A percentile compares a stretch with the other conserved stretches of the same genome.
phyloP scores from a whole-genome alignment of 2,113 vertebrate genomes.

The Zosterops borbonicus region DNA sequence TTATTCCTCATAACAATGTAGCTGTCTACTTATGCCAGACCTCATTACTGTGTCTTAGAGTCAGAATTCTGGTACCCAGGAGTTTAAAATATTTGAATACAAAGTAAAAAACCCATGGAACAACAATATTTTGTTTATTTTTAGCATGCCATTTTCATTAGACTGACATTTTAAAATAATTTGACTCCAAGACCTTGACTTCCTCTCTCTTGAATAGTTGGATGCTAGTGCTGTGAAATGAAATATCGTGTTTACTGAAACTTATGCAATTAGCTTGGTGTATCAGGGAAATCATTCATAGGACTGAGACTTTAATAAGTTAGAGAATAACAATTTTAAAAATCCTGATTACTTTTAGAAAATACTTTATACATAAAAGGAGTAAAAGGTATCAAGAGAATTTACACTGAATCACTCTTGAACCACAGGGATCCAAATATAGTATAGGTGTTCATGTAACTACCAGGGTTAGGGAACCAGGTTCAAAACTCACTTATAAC shows the following conservation, averaged over 20 bases:
- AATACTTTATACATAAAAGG: neutral
- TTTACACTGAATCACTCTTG: neutral
- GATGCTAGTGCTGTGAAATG: neutral
- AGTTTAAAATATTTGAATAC: constrained; percentile 43
- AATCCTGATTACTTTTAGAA: neutral
- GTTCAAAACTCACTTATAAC: neutral
- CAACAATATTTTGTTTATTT: constrained; percentile 37
- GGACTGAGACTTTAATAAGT: neutral
- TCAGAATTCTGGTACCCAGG: neutral
- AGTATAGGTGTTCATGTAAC: neutral
- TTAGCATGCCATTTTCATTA: constrained; percentile 12
- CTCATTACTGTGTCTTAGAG: constrained; percentile 24
- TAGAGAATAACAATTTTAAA: neutral
- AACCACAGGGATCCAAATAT: neutral
- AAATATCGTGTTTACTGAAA: neutral
- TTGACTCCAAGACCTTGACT: neutral
- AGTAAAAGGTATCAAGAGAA: neutral
- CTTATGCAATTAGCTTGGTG: neutral
- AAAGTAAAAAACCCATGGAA: constrained; percentile 15
- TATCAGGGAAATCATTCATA: neutral
- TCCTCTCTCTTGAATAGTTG: neutral
- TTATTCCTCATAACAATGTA: constrained; percentile 54
- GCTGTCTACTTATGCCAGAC: constrained; percentile 35
- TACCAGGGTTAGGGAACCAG: neutral
- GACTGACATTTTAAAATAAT: constrained; percentile 19